Evolutionary conservation across 2,888 invertebrate species (phyloP), one percentile per base, ranked within the genome.

Genomic region (Platycheirus albimanus): DNA sequence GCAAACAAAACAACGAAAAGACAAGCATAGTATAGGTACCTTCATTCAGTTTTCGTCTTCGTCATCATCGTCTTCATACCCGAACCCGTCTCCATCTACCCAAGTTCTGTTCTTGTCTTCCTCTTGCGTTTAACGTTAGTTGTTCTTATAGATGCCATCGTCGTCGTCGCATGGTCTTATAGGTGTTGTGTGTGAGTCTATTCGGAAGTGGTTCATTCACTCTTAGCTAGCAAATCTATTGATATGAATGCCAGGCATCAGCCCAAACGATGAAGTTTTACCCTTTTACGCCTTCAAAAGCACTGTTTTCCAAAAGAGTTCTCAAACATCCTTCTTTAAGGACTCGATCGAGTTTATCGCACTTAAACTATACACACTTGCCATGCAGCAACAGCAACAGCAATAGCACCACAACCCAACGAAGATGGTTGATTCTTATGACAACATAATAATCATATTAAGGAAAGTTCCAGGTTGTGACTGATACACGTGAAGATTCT

Each of bases 401-500:
- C 43, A 6, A n/a, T n/a, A 41, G n/a, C 10, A 8, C 17, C 6
- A 11, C 15, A 5, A 33, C 51, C 45, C 10, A 1, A n/a, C n/a
- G n/a, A n/a, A n/a, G n/a, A 28, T 30, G 33, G 20, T 58, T 15
- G 66, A 83, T 74, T 52, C 63, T 15, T 64, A 49, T 63, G 78
- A 78, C 63, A 72, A 74, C 69, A 76, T 74, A 69, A 83, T 72
- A 83, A 83, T 78, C 78, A 83, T 83, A 83, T 83, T 78, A 63
- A 63, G 69, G 49, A 61, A 72, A 72, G 54, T 63, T 69, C 49
- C 30, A 52, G 67, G 56, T 64, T 70, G 77, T 77, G 81, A 69
- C 63, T 74, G 78, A 78, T 83, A 72, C 78, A 78, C 72, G 54
- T 64, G 76, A 61, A 78, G 67, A 56, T 71, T 51, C 28, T 49